A percentile compares a stretch with the other conserved stretches of the same genome.
These are phyloP conservation scores for Antheraea mylitta DNA, from an alignment of 1,140 invertebrate genomes.

Conservation along the genomic window DNA sequence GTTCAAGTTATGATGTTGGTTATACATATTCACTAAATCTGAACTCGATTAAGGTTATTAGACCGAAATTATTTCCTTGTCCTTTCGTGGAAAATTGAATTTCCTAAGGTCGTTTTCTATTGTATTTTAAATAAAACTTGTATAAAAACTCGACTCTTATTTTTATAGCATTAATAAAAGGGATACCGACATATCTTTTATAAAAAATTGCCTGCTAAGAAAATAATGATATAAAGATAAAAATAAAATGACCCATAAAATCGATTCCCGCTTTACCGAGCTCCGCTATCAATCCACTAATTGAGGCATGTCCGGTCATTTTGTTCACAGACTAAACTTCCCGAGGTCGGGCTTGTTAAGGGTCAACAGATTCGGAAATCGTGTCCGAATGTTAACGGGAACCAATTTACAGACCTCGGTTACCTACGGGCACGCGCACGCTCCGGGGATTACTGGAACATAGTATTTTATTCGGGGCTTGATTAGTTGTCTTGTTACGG, in stretches of 20 bases:
- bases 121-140: no score
- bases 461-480: slow-evolving; percentile 44
- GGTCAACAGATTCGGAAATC: slow-evolving; percentile 58
- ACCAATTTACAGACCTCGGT: slow-evolving; percentile 56
- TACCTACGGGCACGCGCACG: slow-evolving; percentile 32
- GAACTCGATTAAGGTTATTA: no score
- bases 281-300: slow-evolving; percentile 36
- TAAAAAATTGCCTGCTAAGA: no score
- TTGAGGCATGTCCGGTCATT: slow-evolving; percentile 65
- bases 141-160: no score
- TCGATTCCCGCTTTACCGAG: background rate
- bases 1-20: no score
- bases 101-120: no score
- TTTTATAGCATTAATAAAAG: no score
- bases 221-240: background rate
- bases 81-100: no score
- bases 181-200: no score
- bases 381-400: slow-evolving; percentile 65
- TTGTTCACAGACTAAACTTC: slow-evolving; percentile 52
- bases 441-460: slow-evolving; percentile 35
- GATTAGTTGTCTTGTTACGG: slow-evolving; percentile 40
- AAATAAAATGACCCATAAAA: background rate
- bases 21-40: no score
- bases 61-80: no score
- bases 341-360: slow-evolving; percentile 55